Evolutionary conservation across 2,113 vertebrate genomes (phyloP).

Genomic region (Suncus etruscus): DNA sequence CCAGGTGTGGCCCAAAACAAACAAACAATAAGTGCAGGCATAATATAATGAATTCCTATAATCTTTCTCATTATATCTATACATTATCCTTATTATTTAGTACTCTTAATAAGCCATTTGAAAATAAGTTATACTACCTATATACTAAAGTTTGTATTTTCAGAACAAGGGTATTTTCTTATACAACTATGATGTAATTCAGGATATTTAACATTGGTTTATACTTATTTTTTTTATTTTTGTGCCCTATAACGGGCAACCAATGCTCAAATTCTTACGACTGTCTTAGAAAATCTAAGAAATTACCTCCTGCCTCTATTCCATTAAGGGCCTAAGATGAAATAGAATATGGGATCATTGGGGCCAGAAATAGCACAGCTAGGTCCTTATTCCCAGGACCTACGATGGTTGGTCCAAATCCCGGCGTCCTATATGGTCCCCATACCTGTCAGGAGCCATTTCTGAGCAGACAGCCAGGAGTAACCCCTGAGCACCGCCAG

Average conservation of each 20-base stretch:
- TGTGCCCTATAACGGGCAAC: background rate
- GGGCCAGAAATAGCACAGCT: too few relatives aligned
- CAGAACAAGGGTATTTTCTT: slow-evolving; percentile 22
- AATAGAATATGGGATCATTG: too few relatives aligned
- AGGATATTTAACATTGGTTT: background rate
- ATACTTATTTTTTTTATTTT: background rate
- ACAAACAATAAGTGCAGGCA: background rate
- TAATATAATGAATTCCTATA: background rate
- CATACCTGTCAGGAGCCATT: too few relatives aligned
- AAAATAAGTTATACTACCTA: slow-evolving; percentile 27
- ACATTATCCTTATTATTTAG: background rate
- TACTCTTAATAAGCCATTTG: background rate
- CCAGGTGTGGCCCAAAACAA: too few relatives aligned
- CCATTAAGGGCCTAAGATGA: too few relatives aligned
- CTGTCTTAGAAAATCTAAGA: slow-evolving; percentile 28
- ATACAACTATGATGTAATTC: background rate
- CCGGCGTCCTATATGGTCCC: too few relatives aligned
- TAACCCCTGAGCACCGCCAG: too few relatives aligned
- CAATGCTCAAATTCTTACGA: background rate
- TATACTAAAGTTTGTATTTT: background rate
- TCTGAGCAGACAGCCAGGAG: too few relatives aligned
- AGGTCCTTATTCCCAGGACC: too few relatives aligned
- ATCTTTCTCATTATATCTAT: background rate
- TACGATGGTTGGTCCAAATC: too few relatives aligned
- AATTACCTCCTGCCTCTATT: background rate